Conservation (phyloP, 2,113 vertebrate genomes). For the Arizona elegans region DNA sequence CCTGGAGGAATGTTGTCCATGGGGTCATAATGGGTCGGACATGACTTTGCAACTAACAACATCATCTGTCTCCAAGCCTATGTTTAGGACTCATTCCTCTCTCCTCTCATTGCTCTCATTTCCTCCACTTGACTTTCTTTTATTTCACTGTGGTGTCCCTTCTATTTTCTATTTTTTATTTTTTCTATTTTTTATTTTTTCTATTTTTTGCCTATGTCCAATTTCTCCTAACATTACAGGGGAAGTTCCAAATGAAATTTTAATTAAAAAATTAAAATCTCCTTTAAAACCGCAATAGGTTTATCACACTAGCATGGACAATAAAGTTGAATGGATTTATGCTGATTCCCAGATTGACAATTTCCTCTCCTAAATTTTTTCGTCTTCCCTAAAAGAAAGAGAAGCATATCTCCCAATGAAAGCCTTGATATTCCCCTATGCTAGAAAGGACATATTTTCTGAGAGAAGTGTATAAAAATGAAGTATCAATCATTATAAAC, state of each 20-base stretch:
- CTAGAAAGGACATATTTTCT: neutral
- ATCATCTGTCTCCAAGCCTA: neutral
- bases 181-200: too few relatives aligned
- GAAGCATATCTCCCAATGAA: neutral
- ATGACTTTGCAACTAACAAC: too few relatives aligned
- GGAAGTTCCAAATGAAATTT: neutral
- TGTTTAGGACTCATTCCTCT: neutral
- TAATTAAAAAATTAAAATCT: neutral
- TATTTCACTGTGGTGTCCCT: neutral
- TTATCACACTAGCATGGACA: neutral
- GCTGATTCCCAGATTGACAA: neutral
- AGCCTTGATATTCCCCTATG: neutral
- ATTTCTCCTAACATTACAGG: neutral
- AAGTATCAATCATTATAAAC: neutral
- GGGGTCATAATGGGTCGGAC: too few relatives aligned
- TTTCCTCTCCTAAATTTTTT: neutral
- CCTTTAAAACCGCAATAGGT: neutral
- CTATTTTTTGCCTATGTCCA: neutral
- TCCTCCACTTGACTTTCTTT: neutral
- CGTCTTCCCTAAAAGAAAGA: neutral
- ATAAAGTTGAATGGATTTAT: neutral
- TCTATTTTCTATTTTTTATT: too few relatives aligned
- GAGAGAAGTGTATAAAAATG: neutral
- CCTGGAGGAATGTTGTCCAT: too few relatives aligned
- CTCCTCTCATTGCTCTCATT: neutral